Base-by-base conservation (phyloP, 2,797 vertebrate species). In the Microcaecilia unicolor region DNA sequence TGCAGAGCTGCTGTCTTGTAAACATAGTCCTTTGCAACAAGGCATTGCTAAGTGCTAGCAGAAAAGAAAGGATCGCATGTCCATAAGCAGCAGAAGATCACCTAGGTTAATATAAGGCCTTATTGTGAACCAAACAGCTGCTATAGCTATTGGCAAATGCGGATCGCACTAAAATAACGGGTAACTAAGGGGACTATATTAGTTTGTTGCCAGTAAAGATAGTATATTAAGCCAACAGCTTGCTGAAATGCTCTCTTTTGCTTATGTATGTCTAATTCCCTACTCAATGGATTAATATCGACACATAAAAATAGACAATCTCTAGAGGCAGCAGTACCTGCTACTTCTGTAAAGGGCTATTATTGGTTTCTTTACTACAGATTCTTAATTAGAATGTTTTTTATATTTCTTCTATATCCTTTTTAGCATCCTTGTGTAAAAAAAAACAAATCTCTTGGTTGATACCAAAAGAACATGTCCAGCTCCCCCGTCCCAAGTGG, bases 391-490 rank as follows among this genome's bases (percentile, higher is more conserved):
- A n/a, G n/a, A n/a, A n/a, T n/a, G n/a, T n/a, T n/a, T n/a, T n/a
- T n/a, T n/a, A n/a, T n/a, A n/a, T n/a, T n/a, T n/a, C n/a, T n/a
- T n/a, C n/a, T n/a, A 12, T 0, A 34, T 25, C 22, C 43, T 30
- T 11, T 10, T 29, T 45, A 38, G 52, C 21, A 56, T 46, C 53
- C 24, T 53, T 38, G 54, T 46, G 34, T 26, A 37, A 28, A 8
- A 1, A 1, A 4, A 35, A 1, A 4, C 35, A 37, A 61, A 58
- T 54, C 41, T 56, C 55, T 7, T 41, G 24, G 45, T 27, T 27
- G 40, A 16, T 38, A 56, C 41, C 57, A 52, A 57, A 60, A 51
- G 44, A 28, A 55, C 47, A 54, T 64, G 64, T 53, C 47, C 45
- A 32, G 29, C 45, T 12, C 35, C n/a, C n/a, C n/a, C n/a, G n/a